Evolutionary conservation across 2,888 invertebrate genomes (phyloP), one percentile per base, ranked within the genome.

Genomic region (Nemurella pictetii): DNA sequence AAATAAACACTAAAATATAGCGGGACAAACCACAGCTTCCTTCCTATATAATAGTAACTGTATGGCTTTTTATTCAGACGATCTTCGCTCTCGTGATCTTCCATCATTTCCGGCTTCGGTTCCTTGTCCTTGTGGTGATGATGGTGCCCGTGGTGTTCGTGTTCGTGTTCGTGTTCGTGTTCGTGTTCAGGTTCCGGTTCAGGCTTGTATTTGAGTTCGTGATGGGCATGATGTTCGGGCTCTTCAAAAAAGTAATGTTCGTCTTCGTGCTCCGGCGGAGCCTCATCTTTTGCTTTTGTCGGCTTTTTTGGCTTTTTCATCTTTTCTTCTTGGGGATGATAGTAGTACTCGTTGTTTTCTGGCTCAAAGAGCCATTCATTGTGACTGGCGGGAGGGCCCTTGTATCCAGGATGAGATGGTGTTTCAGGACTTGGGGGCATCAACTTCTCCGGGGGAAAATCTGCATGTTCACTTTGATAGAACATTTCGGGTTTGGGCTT

Each of bases 31-130:
- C 95, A 95, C 55, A 95, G 90, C 88, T 95, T 95, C 87, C 94
- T 93, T 0, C 95, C 95, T 86, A 95, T 91, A 88, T 94, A 95
- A 88, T 95, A 95, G 89, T 95, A 95, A 89, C 95, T 95, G 91
- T 94, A 95, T 0, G 91, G 90, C 82, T 89, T 87, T 86, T 90
- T 89, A 88, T 88, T 90, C 85, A 87, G 83, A 81, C 87, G 32
- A 82, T 87, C 36, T 84, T 86, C 86, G 32, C 85, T 80, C 73
- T 84, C 74, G 26, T 80, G 88, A 88, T 85, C 88, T 87, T 86
- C 87, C 87, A 84, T 86, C 87, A 80, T 87, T 72, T 82, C 72
- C n/a, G 82, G 26, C 27, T 55, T 55, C 81, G 29, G 87, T 86
- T 74, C 89, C 88, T 87, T 89, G 88, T 84, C n/a, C 7, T 82